These are phyloP conservation scores for Conus ventricosus DNA, from an alignment of 1,140 invertebrate genomes.

Conservation along the genomic window DNA sequence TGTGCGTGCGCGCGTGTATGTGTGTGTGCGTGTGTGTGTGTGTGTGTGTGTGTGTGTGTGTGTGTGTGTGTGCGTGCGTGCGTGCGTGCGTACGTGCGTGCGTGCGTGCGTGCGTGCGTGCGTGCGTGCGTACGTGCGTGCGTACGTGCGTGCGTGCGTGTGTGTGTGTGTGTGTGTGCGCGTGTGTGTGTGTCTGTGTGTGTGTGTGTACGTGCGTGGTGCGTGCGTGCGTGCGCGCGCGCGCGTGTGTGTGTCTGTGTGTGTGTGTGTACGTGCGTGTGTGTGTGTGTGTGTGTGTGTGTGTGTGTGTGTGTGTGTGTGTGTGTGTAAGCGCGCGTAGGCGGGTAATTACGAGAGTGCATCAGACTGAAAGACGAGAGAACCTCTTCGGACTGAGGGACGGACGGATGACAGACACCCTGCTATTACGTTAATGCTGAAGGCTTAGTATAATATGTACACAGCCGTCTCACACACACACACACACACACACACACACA, in stretches of 20 bases:
- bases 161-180: neutral
- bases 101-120: neutral
- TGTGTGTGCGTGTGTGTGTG: neutral
- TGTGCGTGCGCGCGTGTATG: neutral
- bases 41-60: too few relatives aligned
- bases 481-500: constrained; percentile 24
- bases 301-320: neutral
- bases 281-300: neutral
- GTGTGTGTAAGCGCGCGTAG: too few relatives aligned
- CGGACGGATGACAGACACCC: too few relatives aligned
- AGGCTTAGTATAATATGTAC: neutral
- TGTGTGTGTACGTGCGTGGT: too few relatives aligned
- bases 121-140: neutral
- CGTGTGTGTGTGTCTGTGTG: neutral
- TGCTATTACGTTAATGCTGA: too few relatives aligned
- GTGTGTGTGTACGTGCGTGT: neutral
- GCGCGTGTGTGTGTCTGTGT: neutral
- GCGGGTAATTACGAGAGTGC: too few relatives aligned
- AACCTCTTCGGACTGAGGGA: too few relatives aligned
- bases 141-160: neutral
- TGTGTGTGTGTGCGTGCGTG: neutral
- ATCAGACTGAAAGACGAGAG: too few relatives aligned
- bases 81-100: neutral
- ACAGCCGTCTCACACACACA: neutral
- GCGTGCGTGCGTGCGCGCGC: too few relatives aligned